A percentile compares a stretch with the other conserved stretches of the same genome.
These are phyloP conservation scores for Coenobita brevimanus DNA, from an alignment of 1,140 invertebrate genomes.

Conservation along the genomic window DNA sequence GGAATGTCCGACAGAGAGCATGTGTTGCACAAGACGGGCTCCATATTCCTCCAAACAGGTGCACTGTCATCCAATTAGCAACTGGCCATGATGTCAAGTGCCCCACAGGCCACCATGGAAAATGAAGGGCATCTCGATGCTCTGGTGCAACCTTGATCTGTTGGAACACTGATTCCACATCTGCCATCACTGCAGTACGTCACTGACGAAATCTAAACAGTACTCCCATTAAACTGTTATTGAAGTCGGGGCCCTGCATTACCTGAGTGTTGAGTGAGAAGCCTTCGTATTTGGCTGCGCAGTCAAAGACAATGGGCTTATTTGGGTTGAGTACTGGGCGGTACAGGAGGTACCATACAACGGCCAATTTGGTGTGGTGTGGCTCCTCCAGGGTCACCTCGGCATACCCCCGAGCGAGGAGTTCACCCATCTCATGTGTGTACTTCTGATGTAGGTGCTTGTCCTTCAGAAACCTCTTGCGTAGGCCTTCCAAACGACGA, in stretches of 20 bases:
- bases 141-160: neutral
- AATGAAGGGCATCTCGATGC: neutral
- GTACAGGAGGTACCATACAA: no score
- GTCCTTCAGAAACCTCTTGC: neutral
- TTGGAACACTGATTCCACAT: no score
- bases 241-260: slow-evolving; percentile 2
- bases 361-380: no score
- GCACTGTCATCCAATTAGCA: neutral
- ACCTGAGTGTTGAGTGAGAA: neutral
- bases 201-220: no score
- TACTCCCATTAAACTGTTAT: neutral
- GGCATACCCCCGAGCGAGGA: neutral
- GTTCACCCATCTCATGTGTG: neutral
- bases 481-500: neutral
- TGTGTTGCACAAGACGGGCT: slow-evolving; percentile 20
- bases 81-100: neutral
- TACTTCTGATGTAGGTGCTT: neutral
- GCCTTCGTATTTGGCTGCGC: slow-evolving; percentile 7
- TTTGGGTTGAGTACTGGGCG: no score
- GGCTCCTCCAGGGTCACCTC: neutral
- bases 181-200: no score
- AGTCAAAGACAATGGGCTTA: neutral
- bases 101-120: slow-evolving; percentile 9
- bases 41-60: slow-evolving; percentile 21
- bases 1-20: neutral